A percentile compares a stretch with the other conserved stretches of the same genome.
Evolutionary conservation across 2,113 vertebrate genomes (phyloP).

Genomic region (Petromus typicus): DNA sequence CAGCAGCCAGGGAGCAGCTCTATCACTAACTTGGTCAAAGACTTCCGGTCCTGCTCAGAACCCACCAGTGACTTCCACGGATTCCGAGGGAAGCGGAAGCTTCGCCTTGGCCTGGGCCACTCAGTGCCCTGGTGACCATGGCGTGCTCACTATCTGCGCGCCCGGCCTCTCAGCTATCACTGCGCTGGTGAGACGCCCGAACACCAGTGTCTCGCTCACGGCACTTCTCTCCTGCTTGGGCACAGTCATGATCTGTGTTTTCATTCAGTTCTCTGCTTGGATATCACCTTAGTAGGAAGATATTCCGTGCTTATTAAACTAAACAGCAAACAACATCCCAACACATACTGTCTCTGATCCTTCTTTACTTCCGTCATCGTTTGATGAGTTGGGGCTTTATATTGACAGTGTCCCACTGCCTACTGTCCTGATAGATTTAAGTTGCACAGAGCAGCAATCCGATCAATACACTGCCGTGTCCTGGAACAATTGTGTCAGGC

Average conservation of each 20-base stretch:
- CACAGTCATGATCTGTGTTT: not conserved
- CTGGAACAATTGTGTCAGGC: not conserved
- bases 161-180: not conserved
- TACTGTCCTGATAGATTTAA: not conserved
- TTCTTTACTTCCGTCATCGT: not conserved
- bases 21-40: no score
- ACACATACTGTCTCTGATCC: not conserved
- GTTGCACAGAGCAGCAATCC: not conserved
- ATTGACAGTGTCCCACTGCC: not conserved
- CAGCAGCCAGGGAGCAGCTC: not conserved
- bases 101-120: no score
- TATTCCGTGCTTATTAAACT: not conserved
- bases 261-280: not conserved
- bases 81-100: not conserved
- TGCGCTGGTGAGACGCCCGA: not conserved
- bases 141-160: accelerated
- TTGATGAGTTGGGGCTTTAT: not conserved
- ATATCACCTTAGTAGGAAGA: not conserved
- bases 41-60: not conserved
- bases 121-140: not conserved
- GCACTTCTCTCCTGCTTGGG: not conserved
- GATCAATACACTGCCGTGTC: not conserved
- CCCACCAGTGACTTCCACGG: no score
- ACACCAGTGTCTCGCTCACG: not conserved
- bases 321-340: not conserved